phyloP scores from a whole-genome alignment of 1,140 invertebrate species.

The Drosophila subpulchrella region DNA sequence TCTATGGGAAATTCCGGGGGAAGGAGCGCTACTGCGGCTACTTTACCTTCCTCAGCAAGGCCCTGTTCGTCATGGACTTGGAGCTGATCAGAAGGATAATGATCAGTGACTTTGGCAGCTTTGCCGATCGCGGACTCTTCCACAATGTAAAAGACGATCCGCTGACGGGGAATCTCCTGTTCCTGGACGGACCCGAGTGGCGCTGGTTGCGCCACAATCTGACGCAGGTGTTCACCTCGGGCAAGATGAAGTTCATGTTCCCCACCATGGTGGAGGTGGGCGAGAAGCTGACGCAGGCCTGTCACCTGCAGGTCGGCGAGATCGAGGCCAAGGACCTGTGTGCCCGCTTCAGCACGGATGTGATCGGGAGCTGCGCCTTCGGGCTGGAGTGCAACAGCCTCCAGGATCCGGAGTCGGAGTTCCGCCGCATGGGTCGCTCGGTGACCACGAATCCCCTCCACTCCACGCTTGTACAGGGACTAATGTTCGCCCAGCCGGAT shows the following conservation, averaged over 20 bases:
- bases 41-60: constrained; percentile 63
- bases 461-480: constrained; percentile 20
- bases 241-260: constrained; percentile 87
- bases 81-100: constrained; percentile 85
- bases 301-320: constrained; percentile 27
- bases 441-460: constrained; percentile 34
- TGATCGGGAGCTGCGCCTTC: constrained; percentile 87
- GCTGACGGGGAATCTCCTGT: constrained; percentile 85
- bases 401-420: constrained; percentile 85
- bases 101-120: constrained; percentile 86
- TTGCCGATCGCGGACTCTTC: constrained; percentile 85
- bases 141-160: constrained; percentile 85
- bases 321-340: constrained; percentile 84
- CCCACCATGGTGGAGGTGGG: constrained; percentile 85
- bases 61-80: constrained; percentile 64
- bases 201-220: constrained; percentile 86
- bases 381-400: constrained; percentile 86
- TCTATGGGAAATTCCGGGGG: constrained; percentile 53
- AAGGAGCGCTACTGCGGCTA: constrained; percentile 56
- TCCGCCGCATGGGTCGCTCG: constrained; percentile 68
- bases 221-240: constrained; percentile 88
- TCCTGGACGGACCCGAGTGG: constrained; percentile 86
- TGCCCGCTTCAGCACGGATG: constrained; percentile 87
- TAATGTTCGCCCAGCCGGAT: constrained; percentile 50
- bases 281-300: constrained; percentile 35